These are phyloP conservation scores for Carcharodon carcharias DNA, from an alignment of 2,797 vertebrate genomes.

Conservation along the genomic window DNA sequence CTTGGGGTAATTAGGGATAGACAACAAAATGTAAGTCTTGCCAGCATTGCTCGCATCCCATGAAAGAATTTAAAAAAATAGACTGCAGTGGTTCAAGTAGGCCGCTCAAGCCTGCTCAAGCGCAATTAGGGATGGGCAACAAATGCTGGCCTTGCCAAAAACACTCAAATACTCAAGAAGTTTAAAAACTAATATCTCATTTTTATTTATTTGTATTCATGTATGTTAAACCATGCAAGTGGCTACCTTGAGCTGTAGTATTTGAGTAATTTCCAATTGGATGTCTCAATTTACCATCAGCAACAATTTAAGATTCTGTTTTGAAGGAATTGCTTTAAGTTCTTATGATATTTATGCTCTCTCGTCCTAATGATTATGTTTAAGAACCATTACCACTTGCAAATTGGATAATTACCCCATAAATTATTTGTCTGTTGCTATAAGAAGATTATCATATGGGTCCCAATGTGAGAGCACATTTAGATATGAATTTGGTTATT, in stretches of 20 bases:
- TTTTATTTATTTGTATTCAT: background rate
- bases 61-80: too few species aligned
- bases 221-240: background rate
- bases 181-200: background rate
- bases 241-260: background rate
- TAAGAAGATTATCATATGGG: background rate
- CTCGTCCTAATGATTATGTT: constrained; percentile 42
- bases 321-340: background rate
- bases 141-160: too few species aligned
- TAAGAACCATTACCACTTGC: constrained; percentile 40
- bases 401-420: background rate
- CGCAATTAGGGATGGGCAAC: too few species aligned
- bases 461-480: background rate
- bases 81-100: too few species aligned
- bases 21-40: too few species aligned
- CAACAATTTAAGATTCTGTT: background rate
- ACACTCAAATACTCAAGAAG: too few species aligned
- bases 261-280: background rate
- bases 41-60: too few species aligned
- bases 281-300: background rate
- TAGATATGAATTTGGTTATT: background rate
- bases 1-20: too few species aligned
- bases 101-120: too few species aligned
- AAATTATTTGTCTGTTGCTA: background rate
- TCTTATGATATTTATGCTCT: background rate